Conservation (phyloP, 2,797 vertebrate species). For the Danio albolineatus region DNA sequence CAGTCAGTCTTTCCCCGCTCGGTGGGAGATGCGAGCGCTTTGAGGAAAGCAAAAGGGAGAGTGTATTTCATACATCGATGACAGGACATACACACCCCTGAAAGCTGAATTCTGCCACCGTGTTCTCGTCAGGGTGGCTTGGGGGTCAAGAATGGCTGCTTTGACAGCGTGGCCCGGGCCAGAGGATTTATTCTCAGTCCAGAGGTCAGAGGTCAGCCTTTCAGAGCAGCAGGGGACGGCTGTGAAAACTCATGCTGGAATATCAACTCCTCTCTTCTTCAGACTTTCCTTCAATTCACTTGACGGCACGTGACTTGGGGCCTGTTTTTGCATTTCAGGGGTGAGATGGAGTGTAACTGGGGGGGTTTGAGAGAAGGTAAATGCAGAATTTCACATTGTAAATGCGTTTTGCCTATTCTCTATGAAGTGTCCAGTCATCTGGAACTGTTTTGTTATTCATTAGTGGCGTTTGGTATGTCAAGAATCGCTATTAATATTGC, state of each 20-base stretch:
- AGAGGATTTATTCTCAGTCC: slow-evolving; percentile 63
- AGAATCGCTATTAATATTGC: not conserved
- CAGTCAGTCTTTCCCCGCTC: slow-evolving; percentile 32
- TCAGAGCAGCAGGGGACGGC: slow-evolving; percentile 43
- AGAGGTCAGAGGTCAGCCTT: slow-evolving; percentile 62
- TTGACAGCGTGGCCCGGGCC: slow-evolving; percentile 36
- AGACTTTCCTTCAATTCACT: slow-evolving; percentile 62
- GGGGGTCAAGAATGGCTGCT: slow-evolving; percentile 7
- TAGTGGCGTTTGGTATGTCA: not conserved
- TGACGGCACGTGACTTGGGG: slow-evolving; percentile 52
- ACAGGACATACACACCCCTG: slow-evolving; percentile 35
- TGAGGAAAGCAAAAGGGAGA: slow-evolving; percentile 12
- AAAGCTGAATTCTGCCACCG: slow-evolving; percentile 53
- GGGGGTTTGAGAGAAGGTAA: not conserved
- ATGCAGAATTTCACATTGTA: slow-evolving; percentile 4
- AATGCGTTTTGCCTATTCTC: slow-evolving; percentile 7
- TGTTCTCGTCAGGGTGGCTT: slow-evolving; percentile 41
- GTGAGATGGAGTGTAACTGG: slow-evolving; percentile 6
- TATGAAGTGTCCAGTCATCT: slow-evolving; percentile 20
- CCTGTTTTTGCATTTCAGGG: slow-evolving; percentile 57
- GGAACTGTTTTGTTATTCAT: slow-evolving; percentile 28
- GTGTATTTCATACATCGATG: slow-evolving; percentile 29
- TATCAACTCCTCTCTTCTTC: slow-evolving; percentile 62
- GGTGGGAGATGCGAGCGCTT: slow-evolving; percentile 6
- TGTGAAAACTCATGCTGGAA: slow-evolving; percentile 54